Evolutionary conservation across 2,888 invertebrate genomes (phyloP).

Genomic region (Latheticus oryzae): DNA sequence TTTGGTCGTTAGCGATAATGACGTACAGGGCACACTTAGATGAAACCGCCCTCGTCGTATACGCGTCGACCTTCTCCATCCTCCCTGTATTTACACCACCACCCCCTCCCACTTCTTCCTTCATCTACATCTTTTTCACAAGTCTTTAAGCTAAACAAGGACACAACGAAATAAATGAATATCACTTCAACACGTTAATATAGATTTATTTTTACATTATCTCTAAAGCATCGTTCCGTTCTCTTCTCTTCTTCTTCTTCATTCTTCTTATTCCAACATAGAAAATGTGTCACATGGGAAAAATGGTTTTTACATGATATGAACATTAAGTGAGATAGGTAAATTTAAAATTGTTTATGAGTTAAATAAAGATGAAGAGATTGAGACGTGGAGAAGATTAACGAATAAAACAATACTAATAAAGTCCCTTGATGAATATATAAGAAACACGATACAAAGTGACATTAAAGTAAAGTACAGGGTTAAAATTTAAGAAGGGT

Average conservation of each 20-base stretch:
- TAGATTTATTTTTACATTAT: slow-evolving; percentile 57
- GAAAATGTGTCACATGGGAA: slow-evolving; percentile 63
- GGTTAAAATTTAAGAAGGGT: slow-evolving; percentile 63
- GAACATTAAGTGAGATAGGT: too few species aligned
- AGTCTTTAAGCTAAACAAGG: slow-evolving; percentile 30
- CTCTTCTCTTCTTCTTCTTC: too few species aligned
- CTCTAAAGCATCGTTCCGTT: slow-evolving; percentile 57
- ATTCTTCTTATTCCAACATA: too few species aligned
- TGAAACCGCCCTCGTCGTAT: slow-evolving; percentile 46
- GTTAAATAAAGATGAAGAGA: slow-evolving; percentile 12
- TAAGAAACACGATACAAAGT: slow-evolving; percentile 65
- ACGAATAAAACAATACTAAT: slow-evolving; percentile 56
- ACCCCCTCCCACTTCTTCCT: slow-evolving; percentile 18
- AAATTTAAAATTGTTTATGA: too few species aligned
- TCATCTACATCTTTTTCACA: too few species aligned
- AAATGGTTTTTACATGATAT: slow-evolving; percentile 54
- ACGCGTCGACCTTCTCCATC: slow-evolving; percentile 41
- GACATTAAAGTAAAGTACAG: slow-evolving; percentile 62
- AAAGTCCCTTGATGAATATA: slow-evolving; percentile 65
- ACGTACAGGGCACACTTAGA: slow-evolving; percentile 59
- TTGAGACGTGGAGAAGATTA: slow-evolving; percentile 6
- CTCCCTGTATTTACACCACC: slow-evolving; percentile 17
- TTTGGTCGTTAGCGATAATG: slow-evolving; percentile 64
- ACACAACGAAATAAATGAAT: too few species aligned
- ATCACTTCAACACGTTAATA: slow-evolving; percentile 48